phyloP scores from a whole-genome alignment of 2,113 vertebrate genomes.

The Bufo gargarizans region DNA sequence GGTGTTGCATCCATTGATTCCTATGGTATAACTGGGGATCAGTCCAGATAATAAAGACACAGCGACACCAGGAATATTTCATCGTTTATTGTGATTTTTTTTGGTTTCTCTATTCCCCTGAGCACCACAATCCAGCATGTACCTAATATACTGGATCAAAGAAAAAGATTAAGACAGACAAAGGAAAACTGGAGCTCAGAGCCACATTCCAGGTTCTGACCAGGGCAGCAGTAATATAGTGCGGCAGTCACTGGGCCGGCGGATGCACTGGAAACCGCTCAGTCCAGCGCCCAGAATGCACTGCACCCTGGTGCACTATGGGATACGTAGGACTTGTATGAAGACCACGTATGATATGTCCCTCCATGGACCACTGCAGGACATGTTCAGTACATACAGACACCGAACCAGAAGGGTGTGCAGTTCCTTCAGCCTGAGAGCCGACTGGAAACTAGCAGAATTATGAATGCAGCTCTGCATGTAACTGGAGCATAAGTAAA shows the following conservation, averaged over 20 bases:
- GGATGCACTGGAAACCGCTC: background rate
- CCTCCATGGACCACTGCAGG: background rate
- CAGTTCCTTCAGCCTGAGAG: background rate
- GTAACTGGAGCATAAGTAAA: no score
- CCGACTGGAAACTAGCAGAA: background rate
- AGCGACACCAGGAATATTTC: conserved; percentile 62
- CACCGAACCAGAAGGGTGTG: background rate
- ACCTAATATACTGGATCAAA: conserved; percentile 65
- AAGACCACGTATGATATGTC: background rate
- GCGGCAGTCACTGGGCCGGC: no score
- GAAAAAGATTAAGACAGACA: conserved; percentile 43
- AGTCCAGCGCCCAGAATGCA: background rate
- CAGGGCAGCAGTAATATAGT: background rate
- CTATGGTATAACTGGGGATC: background rate
- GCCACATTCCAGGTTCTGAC: conserved; percentile 28
- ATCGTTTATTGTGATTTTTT: conserved; percentile 62
- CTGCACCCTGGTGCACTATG: background rate
- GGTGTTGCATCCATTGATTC: background rate
- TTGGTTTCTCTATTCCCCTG: conserved; percentile 66
- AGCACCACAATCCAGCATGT: conserved; percentile 76
- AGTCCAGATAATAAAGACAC: background rate
- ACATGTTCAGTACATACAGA: background rate
- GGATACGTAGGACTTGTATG: no score
- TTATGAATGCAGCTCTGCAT: background rate
- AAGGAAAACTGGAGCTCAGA: background rate